Evolutionary conservation across 2,797 vertebrate species (phyloP).

Genomic region (Macropus fuliginosus): DNA sequence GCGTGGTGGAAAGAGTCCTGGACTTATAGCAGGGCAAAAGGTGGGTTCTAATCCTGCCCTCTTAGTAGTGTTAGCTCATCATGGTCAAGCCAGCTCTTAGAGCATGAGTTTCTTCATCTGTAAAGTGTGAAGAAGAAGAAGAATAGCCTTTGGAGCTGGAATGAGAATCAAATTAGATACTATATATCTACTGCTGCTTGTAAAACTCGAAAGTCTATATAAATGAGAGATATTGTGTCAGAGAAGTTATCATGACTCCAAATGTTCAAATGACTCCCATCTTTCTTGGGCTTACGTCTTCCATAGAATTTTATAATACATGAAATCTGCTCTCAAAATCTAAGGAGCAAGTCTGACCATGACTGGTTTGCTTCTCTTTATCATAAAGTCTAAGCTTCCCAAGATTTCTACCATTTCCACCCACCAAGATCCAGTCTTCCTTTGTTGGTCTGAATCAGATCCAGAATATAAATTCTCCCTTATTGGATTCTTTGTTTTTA

Average conservation of each 20-base stretch:
- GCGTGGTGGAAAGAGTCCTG: neutral
- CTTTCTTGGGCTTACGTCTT: neutral
- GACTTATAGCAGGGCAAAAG: neutral
- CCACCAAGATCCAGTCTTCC: neutral
- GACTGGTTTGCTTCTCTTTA: neutral
- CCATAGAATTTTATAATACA: neutral
- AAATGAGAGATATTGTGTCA: neutral
- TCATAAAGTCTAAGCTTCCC: neutral
- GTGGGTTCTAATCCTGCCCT: neutral
- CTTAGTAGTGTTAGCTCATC: neutral
- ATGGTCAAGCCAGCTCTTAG: neutral
- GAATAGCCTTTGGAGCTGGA: neutral
- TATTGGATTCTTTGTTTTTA: neutral
- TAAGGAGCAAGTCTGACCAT: neutral
- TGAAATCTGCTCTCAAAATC: neutral
- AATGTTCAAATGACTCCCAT: too few relatives aligned
- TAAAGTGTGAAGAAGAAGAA: neutral
- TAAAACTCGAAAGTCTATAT: neutral
- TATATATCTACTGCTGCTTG: neutral
- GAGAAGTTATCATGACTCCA: neutral
- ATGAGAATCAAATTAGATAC: neutral
- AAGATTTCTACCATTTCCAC: neutral
- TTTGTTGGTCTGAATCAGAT: neutral
- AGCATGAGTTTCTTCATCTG: neutral
- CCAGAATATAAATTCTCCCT: neutral